Conservation (phyloP, 2,113 vertebrate species). For the Osmerus mordax region DNA sequence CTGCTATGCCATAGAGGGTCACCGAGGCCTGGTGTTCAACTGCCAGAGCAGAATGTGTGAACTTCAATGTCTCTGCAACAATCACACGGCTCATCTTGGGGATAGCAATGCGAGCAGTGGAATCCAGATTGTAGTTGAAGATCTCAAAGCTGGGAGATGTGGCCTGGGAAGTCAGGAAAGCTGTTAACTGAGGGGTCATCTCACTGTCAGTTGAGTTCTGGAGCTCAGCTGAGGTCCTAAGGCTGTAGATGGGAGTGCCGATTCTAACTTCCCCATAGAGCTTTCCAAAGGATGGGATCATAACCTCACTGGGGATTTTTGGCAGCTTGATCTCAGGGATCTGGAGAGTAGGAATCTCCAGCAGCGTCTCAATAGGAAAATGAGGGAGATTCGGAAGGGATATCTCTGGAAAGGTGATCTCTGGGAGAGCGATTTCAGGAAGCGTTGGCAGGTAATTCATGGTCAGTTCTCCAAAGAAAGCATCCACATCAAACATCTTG, state of each 20-base stretch:
- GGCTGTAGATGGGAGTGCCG: constrained; percentile 75
- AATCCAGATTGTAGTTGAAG: constrained; percentile 79
- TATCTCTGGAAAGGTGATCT: constrained; percentile 72
- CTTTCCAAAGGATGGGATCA: constrained; percentile 83
- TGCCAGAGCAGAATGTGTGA: constrained; percentile 71
- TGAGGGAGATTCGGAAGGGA: constrained; percentile 75
- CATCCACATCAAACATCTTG: constrained; percentile 64
- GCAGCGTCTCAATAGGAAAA: constrained; percentile 66
- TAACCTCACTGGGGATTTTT: constrained; percentile 69
- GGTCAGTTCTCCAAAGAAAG: constrained; percentile 73
- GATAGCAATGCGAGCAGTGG: constrained; percentile 71
- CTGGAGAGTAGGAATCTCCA: constrained; percentile 72
- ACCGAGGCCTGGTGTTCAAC: constrained; percentile 75
- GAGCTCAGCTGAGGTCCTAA: constrained; percentile 74
- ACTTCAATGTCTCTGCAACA: constrained; percentile 75
- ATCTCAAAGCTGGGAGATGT: constrained; percentile 69
- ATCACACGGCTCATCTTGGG: constrained; percentile 70
- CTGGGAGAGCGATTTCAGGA: constrained; percentile 67
- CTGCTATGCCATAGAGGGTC: constrained; percentile 62
- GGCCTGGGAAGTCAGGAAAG: constrained; percentile 71
- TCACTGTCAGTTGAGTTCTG: constrained; percentile 71
- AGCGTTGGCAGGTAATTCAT: constrained; percentile 65
- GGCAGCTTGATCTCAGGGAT: constrained; percentile 78
- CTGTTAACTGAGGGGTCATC: constrained; percentile 70
- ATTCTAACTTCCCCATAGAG: constrained; percentile 77